A percentile compares a stretch with the other conserved stretches of the same genome.
These are phyloP conservation scores for Nannospalax galili DNA, from an alignment of 2,113 vertebrate genomes.

Conservation along the genomic window DNA sequence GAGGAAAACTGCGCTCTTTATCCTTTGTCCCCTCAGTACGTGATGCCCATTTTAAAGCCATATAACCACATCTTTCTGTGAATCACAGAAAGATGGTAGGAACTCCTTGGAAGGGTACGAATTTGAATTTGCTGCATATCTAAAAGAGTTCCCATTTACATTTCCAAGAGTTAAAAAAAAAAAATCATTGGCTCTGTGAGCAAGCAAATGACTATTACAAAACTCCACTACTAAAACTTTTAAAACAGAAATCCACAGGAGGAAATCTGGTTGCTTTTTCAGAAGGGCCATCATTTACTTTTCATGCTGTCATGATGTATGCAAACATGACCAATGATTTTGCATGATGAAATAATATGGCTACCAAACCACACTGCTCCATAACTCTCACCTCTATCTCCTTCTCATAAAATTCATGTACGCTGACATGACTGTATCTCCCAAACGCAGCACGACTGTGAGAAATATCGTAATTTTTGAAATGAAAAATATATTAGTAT, in stretches of 20 bases:
- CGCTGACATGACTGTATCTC: conserved; percentile 57
- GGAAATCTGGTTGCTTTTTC: conserved; percentile 35
- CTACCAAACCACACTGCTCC: conserved; percentile 84
- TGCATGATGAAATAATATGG: conserved; percentile 77
- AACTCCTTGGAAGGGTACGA: conserved; percentile 20
- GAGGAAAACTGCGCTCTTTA: background rate
- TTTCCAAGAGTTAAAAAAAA: conserved; percentile 7
- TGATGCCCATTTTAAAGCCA: conserved; percentile 22
- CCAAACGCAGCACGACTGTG: conserved; percentile 75
- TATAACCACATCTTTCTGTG: conserved; percentile 66
- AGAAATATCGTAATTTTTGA: conserved; percentile 76
- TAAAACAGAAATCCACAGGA: conserved; percentile 54
- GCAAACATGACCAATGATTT: conserved; percentile 76
- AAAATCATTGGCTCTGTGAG: conserved; percentile 54
- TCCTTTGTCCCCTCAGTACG: background rate
- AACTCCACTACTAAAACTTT: conserved; percentile 42
- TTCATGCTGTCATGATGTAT: conserved; percentile 69
- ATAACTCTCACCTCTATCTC: conserved; percentile 80
- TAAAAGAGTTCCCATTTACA: conserved; percentile 47
- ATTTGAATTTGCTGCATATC: background rate
- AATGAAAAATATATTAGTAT: conserved; percentile 82
- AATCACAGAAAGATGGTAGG: conserved; percentile 62
- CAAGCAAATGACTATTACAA: conserved; percentile 69
- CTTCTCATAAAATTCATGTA: conserved; percentile 80
- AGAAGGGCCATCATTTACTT: conserved; percentile 59